Evolutionary conservation across 1,140 invertebrate genomes (phyloP).

Genomic region (Argopecten irradians): DNA sequence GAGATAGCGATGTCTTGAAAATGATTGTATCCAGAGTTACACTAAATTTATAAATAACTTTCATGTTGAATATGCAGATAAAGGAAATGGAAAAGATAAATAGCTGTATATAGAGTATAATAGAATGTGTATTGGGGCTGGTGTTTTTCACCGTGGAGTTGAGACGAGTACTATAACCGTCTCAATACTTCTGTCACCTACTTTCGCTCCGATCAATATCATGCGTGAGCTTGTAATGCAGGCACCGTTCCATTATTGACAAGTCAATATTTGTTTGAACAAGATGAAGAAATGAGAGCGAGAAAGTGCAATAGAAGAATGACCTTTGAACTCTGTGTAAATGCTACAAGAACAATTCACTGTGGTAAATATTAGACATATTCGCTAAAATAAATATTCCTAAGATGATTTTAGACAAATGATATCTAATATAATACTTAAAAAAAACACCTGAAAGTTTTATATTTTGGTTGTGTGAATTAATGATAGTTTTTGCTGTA

Average conservation of each 20-base stretch:
- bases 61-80: background rate
- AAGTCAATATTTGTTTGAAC: slow-evolving; percentile 13
- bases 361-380: background rate
- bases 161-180: background rate
- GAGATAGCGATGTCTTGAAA: no score
- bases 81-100: background rate
- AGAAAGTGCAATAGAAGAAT: background rate
- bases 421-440: no score
- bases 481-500: no score
- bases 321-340: background rate
- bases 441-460: no score
- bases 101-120: background rate
- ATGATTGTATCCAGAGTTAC: no score
- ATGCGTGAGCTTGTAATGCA: background rate
- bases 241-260: background rate
- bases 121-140: background rate
- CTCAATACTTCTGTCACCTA: background rate
- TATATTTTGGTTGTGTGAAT: no score
- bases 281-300: background rate
- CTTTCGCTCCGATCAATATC: background rate
- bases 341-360: background rate
- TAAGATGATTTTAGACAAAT: no score
- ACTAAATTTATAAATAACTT: no score
- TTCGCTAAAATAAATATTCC: no score
- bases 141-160: no score